Evolutionary conservation across 2,797 vertebrate species (phyloP).

Genomic region (Parauchenoglanis ngamensis): DNA sequence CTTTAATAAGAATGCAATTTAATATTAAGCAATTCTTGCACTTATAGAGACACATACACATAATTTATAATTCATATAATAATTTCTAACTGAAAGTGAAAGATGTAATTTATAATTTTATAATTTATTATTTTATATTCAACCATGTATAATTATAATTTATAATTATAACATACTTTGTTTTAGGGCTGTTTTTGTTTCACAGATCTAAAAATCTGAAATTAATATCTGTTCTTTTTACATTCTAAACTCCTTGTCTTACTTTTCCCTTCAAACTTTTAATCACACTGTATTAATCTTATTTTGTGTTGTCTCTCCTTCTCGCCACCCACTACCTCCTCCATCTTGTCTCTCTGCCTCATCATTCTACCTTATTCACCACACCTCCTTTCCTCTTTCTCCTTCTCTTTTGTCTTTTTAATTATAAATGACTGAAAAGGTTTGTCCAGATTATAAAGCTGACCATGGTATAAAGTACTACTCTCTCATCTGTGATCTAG

Average conservation of each 20-base stretch:
- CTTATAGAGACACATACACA: background rate
- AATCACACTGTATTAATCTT: background rate
- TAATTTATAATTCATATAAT: background rate
- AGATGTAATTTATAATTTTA: background rate
- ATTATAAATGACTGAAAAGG: slow-evolving; percentile 61
- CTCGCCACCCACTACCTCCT: background rate
- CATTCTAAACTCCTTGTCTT: background rate
- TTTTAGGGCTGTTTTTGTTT: background rate
- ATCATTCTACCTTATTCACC: background rate
- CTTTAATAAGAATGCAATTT: background rate
- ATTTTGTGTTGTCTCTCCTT: background rate
- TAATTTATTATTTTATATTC: too few species aligned
- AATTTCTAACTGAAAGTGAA: too few species aligned
- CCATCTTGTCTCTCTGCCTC: background rate
- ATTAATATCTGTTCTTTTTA: background rate
- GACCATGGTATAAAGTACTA: slow-evolving; percentile 64
- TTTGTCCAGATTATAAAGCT: slow-evolving; percentile 48
- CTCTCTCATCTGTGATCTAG: slow-evolving; percentile 67
- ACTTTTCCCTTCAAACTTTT: background rate
- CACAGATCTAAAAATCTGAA: background rate
- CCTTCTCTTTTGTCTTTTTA: slow-evolving; percentile 45
- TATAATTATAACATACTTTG: too few species aligned
- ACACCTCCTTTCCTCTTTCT: background rate
- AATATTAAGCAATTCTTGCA: background rate
- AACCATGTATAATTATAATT: too few species aligned